Evolutionary conservation across 2,113 vertebrate genomes (phyloP).

Genomic region (Cercocebus atys): DNA sequence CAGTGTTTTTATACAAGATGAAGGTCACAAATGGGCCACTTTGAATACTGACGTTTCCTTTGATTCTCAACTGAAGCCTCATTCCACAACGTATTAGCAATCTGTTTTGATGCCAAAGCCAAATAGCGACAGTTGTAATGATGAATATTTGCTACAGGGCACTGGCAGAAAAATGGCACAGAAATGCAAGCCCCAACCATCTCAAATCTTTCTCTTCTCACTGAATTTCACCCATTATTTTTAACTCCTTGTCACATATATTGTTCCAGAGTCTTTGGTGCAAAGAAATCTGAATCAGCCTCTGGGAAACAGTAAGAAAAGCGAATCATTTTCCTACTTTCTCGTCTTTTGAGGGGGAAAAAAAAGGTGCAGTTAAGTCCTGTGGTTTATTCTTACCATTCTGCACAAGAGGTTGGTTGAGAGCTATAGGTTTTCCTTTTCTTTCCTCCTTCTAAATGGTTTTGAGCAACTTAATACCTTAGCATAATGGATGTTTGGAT

Average conservation of each 20-base stretch:
- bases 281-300: conserved; percentile 68
- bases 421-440: not conserved
- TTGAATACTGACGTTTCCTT: conserved; percentile 53
- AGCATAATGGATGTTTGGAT: not conserved
- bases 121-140: conserved; percentile 77
- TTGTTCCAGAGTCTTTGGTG: conserved; percentile 46
- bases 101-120: conserved; percentile 70
- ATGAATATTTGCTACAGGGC: conserved; percentile 79
- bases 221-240: conserved; percentile 60
- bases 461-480: not conserved
- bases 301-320: conserved; percentile 44
- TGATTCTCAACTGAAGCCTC: conserved; percentile 48
- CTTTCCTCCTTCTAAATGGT: not conserved
- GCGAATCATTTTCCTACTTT: not conserved
- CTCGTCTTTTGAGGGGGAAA: not conserved
- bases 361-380: not conserved
- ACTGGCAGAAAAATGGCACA: conserved; percentile 74
- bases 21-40: conserved; percentile 42
- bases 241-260: conserved; percentile 62
- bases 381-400: not conserved
- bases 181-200: conserved; percentile 56
- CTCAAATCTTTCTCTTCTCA: conserved; percentile 57
- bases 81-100: conserved; percentile 67
- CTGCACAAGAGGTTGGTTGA: not conserved
- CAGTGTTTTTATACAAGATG: conserved; percentile 56